Percentiles rank a stretch among this genome's conserved stretches.
These are phyloP conservation scores for Eilema griseolum DNA, from an alignment of 2,888 invertebrate species.

Conservation along the genomic window DNA sequence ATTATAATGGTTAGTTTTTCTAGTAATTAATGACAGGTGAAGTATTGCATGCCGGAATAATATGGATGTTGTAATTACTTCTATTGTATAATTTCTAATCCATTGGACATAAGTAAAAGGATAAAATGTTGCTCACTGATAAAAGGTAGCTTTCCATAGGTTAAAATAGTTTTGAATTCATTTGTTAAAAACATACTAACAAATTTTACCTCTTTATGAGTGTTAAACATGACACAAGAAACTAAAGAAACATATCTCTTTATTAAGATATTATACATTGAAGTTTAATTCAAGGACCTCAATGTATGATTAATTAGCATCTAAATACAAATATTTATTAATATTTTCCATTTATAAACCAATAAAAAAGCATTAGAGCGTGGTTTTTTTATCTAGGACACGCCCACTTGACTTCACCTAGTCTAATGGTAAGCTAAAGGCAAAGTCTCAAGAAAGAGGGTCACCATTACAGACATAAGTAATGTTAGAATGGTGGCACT, in stretches of 20 bases:
- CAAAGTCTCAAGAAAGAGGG: too few species aligned
- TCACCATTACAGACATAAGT: too few species aligned
- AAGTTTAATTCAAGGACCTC: too few species aligned
- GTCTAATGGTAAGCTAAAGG: too few species aligned
- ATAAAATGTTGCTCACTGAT: neutral
- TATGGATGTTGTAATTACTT: neutral
- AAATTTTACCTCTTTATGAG: neutral
- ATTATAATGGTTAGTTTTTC: neutral
- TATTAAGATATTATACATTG: neutral
- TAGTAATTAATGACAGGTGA: neutral
- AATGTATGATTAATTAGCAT: too few species aligned
- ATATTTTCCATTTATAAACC: too few species aligned
- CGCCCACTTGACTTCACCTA: too few species aligned
- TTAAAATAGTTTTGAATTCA: neutral
- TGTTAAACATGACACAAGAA: neutral
- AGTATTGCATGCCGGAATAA: neutral
- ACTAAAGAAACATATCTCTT: neutral
- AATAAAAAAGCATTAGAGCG: neutral
- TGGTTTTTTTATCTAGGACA: too few species aligned
- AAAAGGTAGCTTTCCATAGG: neutral
- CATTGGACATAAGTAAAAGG: neutral
- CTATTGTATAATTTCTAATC: neutral
- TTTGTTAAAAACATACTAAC: neutral
- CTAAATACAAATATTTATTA: too few species aligned
- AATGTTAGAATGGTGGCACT: too few species aligned